phyloP scores from a whole-genome alignment of 1,140 invertebrate genomes.

The Orussus abietinus region DNA sequence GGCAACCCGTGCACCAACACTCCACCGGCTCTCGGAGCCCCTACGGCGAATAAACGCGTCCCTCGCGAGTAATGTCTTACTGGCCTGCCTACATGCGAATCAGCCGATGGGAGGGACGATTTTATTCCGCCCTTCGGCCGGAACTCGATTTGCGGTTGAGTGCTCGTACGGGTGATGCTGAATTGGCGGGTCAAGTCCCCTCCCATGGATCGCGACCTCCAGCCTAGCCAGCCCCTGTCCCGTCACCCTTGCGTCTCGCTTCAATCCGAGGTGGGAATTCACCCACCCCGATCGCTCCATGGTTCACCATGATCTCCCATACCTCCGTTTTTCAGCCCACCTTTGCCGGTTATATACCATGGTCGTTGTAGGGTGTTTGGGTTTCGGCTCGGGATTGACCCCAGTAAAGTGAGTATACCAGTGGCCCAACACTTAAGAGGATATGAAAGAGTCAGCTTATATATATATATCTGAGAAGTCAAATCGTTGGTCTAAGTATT shows the following conservation, averaged over 20 bases:
- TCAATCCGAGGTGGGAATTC: conserved; percentile 13
- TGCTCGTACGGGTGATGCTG: conserved; percentile 2
- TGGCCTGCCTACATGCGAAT: conserved; percentile 32
- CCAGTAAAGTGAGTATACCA: too few species aligned
- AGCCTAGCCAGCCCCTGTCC: background rate
- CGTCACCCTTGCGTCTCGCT: conserved; percentile 8
- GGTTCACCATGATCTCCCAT: too few species aligned
- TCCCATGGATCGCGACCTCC: background rate
- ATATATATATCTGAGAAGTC: too few species aligned
- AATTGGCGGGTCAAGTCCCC: conserved; percentile 6
- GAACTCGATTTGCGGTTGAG: conserved; percentile 35
- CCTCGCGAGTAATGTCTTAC: conserved; percentile 46
- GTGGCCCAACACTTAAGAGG: too few species aligned
- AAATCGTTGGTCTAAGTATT: too few species aligned
- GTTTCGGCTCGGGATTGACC: too few species aligned
- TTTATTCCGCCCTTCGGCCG: conserved; percentile 40
- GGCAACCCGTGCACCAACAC: conserved; percentile 13
- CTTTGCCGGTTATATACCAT: too few species aligned
- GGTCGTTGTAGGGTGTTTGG: too few species aligned
- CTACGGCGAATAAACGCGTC: conserved; percentile 35
- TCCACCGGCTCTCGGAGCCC: conserved; percentile 12
- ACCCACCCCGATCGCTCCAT: background rate
- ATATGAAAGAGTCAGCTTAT: too few species aligned
- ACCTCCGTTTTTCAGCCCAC: background rate
- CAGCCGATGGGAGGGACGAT: conserved; percentile 24